phyloP scores from a whole-genome alignment of 2,797 vertebrate genomes.

The Pantherophis vulpinus region DNA sequence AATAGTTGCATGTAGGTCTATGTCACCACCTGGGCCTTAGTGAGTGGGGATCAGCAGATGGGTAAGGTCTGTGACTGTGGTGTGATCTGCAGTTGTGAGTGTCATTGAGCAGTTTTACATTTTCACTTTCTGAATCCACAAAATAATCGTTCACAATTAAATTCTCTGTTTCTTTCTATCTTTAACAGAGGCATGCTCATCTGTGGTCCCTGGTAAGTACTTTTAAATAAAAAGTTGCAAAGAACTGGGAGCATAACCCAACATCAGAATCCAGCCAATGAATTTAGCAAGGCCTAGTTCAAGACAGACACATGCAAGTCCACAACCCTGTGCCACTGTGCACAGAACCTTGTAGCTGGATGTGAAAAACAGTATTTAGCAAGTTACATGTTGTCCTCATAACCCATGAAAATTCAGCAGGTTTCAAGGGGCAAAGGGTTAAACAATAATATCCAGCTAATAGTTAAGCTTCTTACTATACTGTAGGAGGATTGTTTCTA shows the following conservation, averaged over 20 bases:
- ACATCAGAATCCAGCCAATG: not conserved
- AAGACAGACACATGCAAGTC: not conserved
- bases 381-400: not conserved
- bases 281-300: not conserved
- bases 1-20: not conserved
- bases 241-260: not conserved
- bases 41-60: not conserved
- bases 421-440: not conserved
- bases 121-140: not conserved
- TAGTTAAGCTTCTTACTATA: not conserved
- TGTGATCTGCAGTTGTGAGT: not conserved
- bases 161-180: slow-evolving; percentile 36
- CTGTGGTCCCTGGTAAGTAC: slow-evolving; percentile 80
- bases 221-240: not conserved
- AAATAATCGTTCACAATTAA: slow-evolving; percentile 14
- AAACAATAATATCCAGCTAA: not conserved
- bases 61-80: not conserved
- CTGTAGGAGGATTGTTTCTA: not conserved
- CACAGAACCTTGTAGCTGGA: not conserved
- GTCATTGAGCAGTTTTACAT: not conserved
- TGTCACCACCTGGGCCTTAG: not conserved
- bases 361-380: not conserved
- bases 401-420: not conserved
- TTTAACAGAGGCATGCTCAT: slow-evolving; percentile 81
- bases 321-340: not conserved